Evolutionary conservation across 2,797 vertebrate genomes (phyloP).

Genomic region (Sebastes kiyomatsui): DNA sequence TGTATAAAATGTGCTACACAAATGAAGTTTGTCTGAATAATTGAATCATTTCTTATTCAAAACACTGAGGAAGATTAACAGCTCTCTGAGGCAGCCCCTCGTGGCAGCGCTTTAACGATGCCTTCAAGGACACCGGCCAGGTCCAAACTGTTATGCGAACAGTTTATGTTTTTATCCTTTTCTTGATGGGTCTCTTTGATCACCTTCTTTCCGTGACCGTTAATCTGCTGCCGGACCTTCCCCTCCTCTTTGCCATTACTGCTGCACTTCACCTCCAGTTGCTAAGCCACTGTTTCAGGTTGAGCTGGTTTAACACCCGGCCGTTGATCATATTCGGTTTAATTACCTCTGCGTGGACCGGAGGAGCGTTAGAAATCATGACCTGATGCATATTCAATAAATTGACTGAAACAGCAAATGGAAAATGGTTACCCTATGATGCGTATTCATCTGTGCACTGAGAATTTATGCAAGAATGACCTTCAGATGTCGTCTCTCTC

Average conservation of each 20-base stretch:
- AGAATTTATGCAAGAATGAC: slow-evolving; percentile 53
- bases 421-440: slow-evolving; percentile 34
- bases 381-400: slow-evolving; percentile 72
- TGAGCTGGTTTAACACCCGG: slow-evolving; percentile 69
- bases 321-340: slow-evolving; percentile 69
- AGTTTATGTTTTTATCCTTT: slow-evolving; percentile 40
- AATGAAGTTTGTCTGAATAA: slow-evolving; percentile 45
- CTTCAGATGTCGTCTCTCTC: slow-evolving; percentile 33
- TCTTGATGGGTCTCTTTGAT: slow-evolving; percentile 43
- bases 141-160: slow-evolving; percentile 22
- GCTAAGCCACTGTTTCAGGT: slow-evolving; percentile 61
- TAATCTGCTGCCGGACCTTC: slow-evolving; percentile 46
- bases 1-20: slow-evolving; percentile 5
- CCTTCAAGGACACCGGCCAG: slow-evolving; percentile 47
- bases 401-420: slow-evolving; percentile 60
- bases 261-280: slow-evolving; percentile 48
- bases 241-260: slow-evolving; percentile 28
- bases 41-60: slow-evolving; percentile 43
- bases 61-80: slow-evolving; percentile 40
- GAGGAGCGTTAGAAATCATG: slow-evolving; percentile 57
- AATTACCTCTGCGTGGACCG: slow-evolving; percentile 68
- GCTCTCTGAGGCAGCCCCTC: not conserved
- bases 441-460: slow-evolving; percentile 34
- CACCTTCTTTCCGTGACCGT: slow-evolving; percentile 37
- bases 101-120: slow-evolving; percentile 20